phyloP scores from a whole-genome alignment of 2,797 vertebrate species.

The Sternarchorhynchus goeldii region DNA sequence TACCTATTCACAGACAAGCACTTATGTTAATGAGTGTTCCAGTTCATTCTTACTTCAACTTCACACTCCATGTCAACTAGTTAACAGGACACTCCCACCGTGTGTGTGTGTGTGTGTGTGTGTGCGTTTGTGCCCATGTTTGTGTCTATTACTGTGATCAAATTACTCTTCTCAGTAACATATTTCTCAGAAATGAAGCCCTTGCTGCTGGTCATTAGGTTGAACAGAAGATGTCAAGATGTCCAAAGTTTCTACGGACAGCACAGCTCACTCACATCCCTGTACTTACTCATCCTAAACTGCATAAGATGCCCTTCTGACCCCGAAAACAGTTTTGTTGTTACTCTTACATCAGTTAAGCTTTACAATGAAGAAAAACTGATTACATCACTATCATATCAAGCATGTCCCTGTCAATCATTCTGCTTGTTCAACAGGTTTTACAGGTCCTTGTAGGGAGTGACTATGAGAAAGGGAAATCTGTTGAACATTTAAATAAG shows the following conservation, averaged over 20 bases:
- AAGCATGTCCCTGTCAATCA: conserved; percentile 2
- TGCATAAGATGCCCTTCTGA: neutral
- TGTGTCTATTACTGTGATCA: conserved; percentile 46
- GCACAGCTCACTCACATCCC: conserved; percentile 11
- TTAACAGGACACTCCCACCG: neutral
- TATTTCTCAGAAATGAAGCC: conserved; percentile 49
- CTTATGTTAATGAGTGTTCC: conserved; percentile 42
- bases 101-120: neutral
- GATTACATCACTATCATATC: neutral
- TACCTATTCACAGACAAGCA: conserved; percentile 40
- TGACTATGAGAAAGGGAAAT: neutral
- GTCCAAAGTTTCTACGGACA: neutral
- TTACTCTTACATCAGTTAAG: neutral
- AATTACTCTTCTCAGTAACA: conserved; percentile 57
- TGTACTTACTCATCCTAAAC: conserved; percentile 10
- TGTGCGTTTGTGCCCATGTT: neutral
- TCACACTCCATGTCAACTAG: conserved; percentile 1
- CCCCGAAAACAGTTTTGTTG: neutral
- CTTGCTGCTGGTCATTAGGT: conserved; percentile 39
- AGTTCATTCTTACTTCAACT: neutral
- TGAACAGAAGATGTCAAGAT: neutral
- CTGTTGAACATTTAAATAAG: neutral
- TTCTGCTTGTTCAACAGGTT: conserved; percentile 25
- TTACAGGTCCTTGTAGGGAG: conserved; percentile 18
- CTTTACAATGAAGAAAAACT: neutral